A percentile compares a stretch with the other conserved stretches of the same genome.
These are phyloP conservation scores for Euwallacea similis DNA, from an alignment of 1,140 invertebrate species.

Conservation along the genomic window DNA sequence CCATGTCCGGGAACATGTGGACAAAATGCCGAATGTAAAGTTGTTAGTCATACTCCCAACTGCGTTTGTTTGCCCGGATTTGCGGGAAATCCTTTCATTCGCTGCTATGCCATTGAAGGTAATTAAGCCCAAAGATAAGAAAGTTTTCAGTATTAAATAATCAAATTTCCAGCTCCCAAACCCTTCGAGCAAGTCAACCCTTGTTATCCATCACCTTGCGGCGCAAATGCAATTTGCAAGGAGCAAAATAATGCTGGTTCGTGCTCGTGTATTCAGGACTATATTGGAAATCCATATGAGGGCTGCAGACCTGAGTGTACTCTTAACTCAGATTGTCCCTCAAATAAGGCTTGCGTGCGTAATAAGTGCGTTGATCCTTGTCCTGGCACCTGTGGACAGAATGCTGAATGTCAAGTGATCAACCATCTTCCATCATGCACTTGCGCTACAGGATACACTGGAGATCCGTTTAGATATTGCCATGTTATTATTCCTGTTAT, in stretches of 20 bases:
- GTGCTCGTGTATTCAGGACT: constrained; percentile 70
- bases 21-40: constrained; percentile 59
- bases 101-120: constrained; percentile 51
- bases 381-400: constrained; percentile 67
- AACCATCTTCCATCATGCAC: constrained; percentile 64
- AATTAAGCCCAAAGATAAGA: constrained; percentile 46
- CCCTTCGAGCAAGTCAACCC: constrained; percentile 54
- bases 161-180: constrained; percentile 10
- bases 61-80: constrained; percentile 60
- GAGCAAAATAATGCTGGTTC: constrained; percentile 64
- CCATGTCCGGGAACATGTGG: constrained; percentile 68
- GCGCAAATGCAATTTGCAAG: constrained; percentile 67
- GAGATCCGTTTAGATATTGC: constrained; percentile 66
- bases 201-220: constrained; percentile 68
- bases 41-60: constrained; percentile 62
- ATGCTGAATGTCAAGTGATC: constrained; percentile 64
- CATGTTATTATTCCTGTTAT: constrained; percentile 59
- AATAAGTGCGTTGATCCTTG: constrained; percentile 70
- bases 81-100: constrained; percentile 56
- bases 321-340: constrained; percentile 66
- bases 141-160: not conserved
- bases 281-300: constrained; percentile 73
- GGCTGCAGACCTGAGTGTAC: constrained; percentile 71
- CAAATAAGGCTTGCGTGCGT: constrained; percentile 63
- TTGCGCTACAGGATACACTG: constrained; percentile 63